These are phyloP conservation scores for Tiliacea citrago DNA, from an alignment of 2,888 invertebrate species.

Conservation along the genomic window DNA sequence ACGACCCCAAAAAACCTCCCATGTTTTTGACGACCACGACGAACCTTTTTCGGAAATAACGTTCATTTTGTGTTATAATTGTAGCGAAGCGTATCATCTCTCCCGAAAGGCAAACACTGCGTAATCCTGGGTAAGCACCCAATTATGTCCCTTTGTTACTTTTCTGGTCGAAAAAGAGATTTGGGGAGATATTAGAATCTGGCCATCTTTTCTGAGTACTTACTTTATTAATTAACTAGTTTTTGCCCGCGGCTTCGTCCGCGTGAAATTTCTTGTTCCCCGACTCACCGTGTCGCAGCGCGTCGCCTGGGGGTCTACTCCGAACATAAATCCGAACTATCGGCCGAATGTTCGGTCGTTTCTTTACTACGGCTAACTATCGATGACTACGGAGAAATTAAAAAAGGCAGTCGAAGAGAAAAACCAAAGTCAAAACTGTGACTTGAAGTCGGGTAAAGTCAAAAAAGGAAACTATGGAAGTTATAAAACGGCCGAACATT, in stretches of 20 bases:
- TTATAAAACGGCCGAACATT: no score
- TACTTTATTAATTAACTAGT: background rate
- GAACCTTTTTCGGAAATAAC: conserved; percentile 29
- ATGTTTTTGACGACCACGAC: background rate
- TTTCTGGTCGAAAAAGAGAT: conserved; percentile 11
- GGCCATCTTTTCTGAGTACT: background rate
- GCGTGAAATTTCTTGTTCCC: background rate
- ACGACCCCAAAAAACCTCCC: conserved; percentile 30
- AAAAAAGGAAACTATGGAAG: no score
- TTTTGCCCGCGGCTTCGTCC: background rate
- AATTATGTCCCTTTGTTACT: conserved; percentile 37
- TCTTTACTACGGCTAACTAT: no score
- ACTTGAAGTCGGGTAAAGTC: no score
- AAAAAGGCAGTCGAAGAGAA: no score
- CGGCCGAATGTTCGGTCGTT: no score
- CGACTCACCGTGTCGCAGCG: background rate
- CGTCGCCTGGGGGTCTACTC: no score
- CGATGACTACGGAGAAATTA: no score
- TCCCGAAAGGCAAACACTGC: conserved; percentile 27
- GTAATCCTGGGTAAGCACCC: conserved; percentile 30
- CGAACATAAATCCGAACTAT: no score
- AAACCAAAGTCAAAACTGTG: no score
- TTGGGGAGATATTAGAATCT: conserved; percentile 20
- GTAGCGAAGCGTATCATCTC: conserved; percentile 20
- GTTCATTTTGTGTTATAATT: conserved; percentile 47